Evolutionary conservation across 2,888 invertebrate genomes (phyloP).

Genomic region (Troides oblongomaculatus): DNA sequence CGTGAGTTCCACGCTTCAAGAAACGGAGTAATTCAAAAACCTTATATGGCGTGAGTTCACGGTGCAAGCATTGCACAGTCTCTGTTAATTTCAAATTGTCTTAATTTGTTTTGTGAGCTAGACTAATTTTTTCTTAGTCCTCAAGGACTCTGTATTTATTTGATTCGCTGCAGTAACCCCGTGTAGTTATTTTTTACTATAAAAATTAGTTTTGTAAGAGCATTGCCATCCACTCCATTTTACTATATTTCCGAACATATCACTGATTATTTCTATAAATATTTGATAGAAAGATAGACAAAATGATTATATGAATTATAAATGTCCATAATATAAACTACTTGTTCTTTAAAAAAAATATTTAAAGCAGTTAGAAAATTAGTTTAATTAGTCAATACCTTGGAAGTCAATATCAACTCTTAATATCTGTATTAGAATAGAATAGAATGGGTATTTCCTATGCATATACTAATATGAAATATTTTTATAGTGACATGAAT

Average conservation of each 20-base stretch:
- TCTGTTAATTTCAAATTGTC: conserved; percentile 73
- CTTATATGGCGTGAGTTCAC: conserved; percentile 51
- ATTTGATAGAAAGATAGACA: too few relatives aligned
- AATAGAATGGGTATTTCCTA: too few relatives aligned
- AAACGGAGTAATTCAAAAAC: conserved; percentile 45
- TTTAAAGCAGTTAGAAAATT: too few relatives aligned
- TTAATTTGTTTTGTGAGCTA: conserved; percentile 69
- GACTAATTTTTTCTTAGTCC: conserved; percentile 55
- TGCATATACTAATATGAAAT: too few relatives aligned
- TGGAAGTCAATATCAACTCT: too few relatives aligned
- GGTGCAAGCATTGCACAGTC: conserved; percentile 61
- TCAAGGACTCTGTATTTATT: conserved; percentile 2
- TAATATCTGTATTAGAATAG: too few relatives aligned
- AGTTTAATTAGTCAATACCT: too few relatives aligned
- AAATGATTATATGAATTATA: too few relatives aligned
- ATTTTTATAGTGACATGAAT: too few relatives aligned
- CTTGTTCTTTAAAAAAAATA: too few relatives aligned
- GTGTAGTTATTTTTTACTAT: background rate
- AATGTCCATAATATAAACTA: too few relatives aligned
- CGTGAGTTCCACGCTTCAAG: conserved; percentile 39
- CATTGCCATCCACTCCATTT: background rate
- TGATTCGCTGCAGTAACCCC: background rate
- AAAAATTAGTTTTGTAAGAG: background rate
- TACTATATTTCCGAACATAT: background rate
- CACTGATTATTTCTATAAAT: too few relatives aligned